Percentiles rank a stretch among this genome's conserved stretches.
Conservation (phyloP, 1,140 invertebrate species). For the Vanessa atalanta region DNA sequence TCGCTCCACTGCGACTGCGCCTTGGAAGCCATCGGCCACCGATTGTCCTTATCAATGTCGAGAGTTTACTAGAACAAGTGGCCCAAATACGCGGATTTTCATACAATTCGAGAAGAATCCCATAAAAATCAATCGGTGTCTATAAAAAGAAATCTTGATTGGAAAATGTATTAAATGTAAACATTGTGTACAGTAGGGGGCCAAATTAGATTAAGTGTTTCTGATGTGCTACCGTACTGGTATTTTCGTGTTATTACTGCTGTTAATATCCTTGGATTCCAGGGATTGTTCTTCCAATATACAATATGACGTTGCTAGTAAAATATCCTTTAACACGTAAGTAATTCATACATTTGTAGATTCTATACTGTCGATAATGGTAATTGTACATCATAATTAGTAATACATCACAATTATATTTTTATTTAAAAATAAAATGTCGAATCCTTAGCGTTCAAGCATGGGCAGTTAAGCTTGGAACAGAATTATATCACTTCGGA, state of each 20-base stretch:
- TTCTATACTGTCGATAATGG: background rate
- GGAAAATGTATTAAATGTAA: conserved; percentile 31
- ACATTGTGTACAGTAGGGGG: conserved; percentile 42
- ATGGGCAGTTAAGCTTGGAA: conserved; percentile 87
- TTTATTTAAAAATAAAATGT: conserved; percentile 9
- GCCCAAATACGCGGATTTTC: conserved; percentile 15
- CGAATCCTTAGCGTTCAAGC: conserved; percentile 82
- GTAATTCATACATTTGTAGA: conserved; percentile 29
- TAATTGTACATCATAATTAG: too few relatives aligned
- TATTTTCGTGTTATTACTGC: conserved; percentile 55
- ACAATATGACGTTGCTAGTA: conserved; percentile 64
- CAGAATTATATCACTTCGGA: conserved; percentile 86
- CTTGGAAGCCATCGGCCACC: conserved; percentile 16
- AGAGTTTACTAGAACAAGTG: conserved; percentile 26
- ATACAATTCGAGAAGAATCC: conserved; percentile 17
- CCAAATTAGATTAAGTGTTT: conserved; percentile 64
- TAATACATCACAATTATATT: too few relatives aligned
- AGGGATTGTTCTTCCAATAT: conserved; percentile 64
- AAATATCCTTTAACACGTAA: conserved; percentile 74
- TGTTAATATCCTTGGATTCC: conserved; percentile 64
- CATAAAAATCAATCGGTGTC: conserved; percentile 21
- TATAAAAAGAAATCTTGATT: conserved; percentile 30
- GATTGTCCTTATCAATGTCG: conserved; percentile 48
- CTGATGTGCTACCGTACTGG: conserved; percentile 73
- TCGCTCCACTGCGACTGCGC: conserved; percentile 54